Conservation (phyloP, 2,888 invertebrate genomes). For the Automeris io region DNA sequence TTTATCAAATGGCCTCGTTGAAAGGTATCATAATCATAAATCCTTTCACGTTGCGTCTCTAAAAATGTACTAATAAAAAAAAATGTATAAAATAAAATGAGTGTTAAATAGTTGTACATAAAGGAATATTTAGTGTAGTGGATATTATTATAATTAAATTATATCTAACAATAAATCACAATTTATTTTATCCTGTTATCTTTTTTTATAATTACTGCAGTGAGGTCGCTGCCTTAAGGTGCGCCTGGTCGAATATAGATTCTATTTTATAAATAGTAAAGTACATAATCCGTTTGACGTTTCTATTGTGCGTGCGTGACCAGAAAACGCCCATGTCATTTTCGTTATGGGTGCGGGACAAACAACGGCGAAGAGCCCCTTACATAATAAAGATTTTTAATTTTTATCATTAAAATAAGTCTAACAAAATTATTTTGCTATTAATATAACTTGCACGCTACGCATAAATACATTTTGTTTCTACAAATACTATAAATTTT, state of each 20-base stretch:
- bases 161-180: conserved; percentile 38
- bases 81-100: no score
- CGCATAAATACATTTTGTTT: no score
- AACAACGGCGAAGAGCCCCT: conserved; percentile 20
- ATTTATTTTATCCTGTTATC: conserved; percentile 43
- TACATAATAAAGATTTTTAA: conserved; percentile 23
- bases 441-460: no score
- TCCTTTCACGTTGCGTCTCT: no score
- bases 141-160: conserved; percentile 27
- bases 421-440: not conserved
- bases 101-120: not conserved
- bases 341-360: conserved; percentile 46
- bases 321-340: conserved; percentile 55
- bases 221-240: conserved; percentile 34
- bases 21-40: no score
- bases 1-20: no score
- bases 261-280: conserved; percentile 29
- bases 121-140: not conserved
- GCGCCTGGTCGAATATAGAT: conserved; percentile 29
- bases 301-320: conserved; percentile 47
- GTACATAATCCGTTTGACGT: conserved; percentile 26
- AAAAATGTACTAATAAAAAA: no score
- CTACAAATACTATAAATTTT: no score
- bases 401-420: conserved; percentile 7
- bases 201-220: conserved; percentile 39